phyloP scores from a whole-genome alignment of 23 tunicate genomes.

The Ascidia mentula region DNA sequence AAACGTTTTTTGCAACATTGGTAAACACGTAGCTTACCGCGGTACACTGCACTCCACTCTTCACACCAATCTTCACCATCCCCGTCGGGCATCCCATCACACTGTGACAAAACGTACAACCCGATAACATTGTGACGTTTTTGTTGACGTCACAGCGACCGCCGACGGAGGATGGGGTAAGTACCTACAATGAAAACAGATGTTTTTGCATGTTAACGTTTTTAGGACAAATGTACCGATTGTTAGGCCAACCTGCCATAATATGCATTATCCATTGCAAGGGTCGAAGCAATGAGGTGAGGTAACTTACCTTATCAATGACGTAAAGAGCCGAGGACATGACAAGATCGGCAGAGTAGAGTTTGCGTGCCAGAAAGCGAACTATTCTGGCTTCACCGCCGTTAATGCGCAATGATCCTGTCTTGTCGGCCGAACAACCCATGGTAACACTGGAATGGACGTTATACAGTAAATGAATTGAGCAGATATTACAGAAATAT shows the following conservation, averaged over 20 bases:
- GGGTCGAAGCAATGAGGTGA: too few species aligned
- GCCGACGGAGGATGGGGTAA: constrained; percentile 74
- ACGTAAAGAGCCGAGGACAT: constrained; percentile 24
- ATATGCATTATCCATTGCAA: too few species aligned
- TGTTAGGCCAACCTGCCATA: too few species aligned
- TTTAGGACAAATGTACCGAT: too few species aligned
- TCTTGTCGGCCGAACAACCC: constrained; percentile 14
- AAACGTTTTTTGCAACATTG: too few species aligned
- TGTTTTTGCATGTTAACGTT: too few species aligned
- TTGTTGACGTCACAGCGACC: constrained; percentile 66
- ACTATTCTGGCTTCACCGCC: constrained; percentile 6
- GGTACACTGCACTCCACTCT: not conserved
- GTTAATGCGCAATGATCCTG: not conserved
- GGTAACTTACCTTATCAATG: constrained; percentile 35
- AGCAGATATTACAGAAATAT: too few species aligned
- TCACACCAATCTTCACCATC: constrained; percentile 3
- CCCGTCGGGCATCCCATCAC: constrained; percentile 45
- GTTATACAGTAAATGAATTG: too few species aligned
- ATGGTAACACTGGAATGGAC: constrained; percentile 26
- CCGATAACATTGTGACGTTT: not conserved
- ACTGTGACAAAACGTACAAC: constrained; percentile 37
- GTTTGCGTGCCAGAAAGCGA: not conserved
- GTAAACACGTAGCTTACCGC: too few species aligned
- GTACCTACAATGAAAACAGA: constrained; percentile 33
- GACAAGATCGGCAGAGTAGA: not conserved